Conservation (phyloP, 2,797 vertebrate genomes). For the Scleropages formosus region DNA sequence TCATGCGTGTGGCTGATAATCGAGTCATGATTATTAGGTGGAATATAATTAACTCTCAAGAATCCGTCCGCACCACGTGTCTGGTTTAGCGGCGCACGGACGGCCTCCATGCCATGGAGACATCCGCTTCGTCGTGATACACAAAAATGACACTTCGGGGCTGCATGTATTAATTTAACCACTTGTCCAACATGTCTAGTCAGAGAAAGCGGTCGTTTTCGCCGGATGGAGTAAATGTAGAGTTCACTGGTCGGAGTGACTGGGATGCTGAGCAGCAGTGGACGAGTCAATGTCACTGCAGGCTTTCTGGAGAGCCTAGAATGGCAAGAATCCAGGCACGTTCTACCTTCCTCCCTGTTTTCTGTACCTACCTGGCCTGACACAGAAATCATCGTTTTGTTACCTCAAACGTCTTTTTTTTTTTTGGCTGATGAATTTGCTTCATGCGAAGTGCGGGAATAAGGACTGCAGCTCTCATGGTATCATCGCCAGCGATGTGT, state of each 20-base stretch:
- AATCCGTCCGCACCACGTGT: no score
- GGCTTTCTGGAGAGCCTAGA: neutral
- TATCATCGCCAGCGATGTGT: no score
- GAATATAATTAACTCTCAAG: neutral
- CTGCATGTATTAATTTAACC: neutral
- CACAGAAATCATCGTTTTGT: neutral
- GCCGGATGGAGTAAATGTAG: neutral
- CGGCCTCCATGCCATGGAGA: no score
- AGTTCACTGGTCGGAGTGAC: conserved; percentile 9
- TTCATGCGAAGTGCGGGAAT: no score
- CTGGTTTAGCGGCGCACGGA: no score
- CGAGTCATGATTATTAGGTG: neutral
- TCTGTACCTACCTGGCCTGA: conserved; percentile 2
- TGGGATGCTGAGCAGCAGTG: neutral
- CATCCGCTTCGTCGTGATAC: no score
- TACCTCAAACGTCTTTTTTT: no score
- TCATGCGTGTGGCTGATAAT: no score
- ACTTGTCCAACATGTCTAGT: neutral
- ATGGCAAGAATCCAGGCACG: conserved; percentile 22
- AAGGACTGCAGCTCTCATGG: no score
- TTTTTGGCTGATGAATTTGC: no score
- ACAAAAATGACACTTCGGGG: neutral
- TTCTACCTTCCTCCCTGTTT: neutral
- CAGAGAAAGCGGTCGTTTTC: conserved; percentile 2
- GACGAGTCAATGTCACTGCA: conserved; percentile 26